phyloP scores from a whole-genome alignment of 2,888 invertebrate species.

The Aplocera efformata region DNA sequence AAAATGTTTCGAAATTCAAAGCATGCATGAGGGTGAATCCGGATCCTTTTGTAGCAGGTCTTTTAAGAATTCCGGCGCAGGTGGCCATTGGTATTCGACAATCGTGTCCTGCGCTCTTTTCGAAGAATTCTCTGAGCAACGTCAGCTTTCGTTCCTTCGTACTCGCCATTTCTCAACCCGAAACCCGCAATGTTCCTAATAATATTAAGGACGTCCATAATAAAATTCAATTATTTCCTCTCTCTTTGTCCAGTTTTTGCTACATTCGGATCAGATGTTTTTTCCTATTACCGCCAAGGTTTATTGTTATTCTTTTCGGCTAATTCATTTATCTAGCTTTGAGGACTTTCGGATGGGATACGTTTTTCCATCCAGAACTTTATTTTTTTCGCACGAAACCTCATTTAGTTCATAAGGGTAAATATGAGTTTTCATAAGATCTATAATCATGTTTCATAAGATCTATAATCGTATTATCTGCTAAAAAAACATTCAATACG shows the following conservation, averaged over 20 bases:
- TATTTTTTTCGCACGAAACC: slow-evolving; percentile 2
- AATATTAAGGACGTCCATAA: slow-evolving; percentile 43
- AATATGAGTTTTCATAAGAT: no score
- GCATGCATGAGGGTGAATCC: slow-evolving; percentile 36
- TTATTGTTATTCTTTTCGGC: slow-evolving; percentile 37
- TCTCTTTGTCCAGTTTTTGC: slow-evolving; percentile 38
- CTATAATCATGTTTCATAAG: no score
- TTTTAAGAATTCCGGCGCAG: slow-evolving; percentile 42
- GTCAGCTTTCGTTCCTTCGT: slow-evolving; percentile 41
- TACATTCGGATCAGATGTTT: slow-evolving; percentile 36
- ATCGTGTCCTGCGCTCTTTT: slow-evolving; percentile 36
- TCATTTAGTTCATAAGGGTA: slow-evolving; percentile 13
- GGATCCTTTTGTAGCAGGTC: slow-evolving; percentile 35
- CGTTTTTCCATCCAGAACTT: slow-evolving; percentile 12
- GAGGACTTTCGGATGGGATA: slow-evolving; percentile 2
- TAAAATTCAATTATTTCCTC: slow-evolving; percentile 54
- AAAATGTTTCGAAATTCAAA: slow-evolving; percentile 32
- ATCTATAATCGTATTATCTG: no score
- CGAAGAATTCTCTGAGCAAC: slow-evolving; percentile 38
- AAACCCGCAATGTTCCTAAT: slow-evolving; percentile 42
- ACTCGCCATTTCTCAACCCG: slow-evolving; percentile 38
- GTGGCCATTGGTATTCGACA: slow-evolving; percentile 52
- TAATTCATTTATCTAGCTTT: slow-evolving; percentile 36
- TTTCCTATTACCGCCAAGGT: slow-evolving; percentile 34
- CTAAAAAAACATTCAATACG: no score